Percentiles rank a stretch among this genome's conserved stretches.
These are phyloP conservation scores for Crotalus tigris DNA, from an alignment of 2,113 vertebrate genomes.

Conservation along the genomic window DNA sequence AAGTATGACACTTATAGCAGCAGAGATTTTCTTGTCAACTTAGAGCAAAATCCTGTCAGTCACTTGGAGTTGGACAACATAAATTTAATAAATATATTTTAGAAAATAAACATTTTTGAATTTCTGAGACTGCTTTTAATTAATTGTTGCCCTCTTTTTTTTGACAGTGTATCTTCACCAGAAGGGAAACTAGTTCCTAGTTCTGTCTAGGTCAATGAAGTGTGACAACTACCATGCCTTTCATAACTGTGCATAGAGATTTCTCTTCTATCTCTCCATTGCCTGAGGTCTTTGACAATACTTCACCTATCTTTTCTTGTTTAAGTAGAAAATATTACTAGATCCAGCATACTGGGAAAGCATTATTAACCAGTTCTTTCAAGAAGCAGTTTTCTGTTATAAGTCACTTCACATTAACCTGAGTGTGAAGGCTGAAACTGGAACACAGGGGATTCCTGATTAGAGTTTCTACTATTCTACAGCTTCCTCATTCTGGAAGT, in stretches of 20 bases:
- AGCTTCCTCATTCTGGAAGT: not conserved
- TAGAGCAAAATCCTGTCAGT: not conserved
- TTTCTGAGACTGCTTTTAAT: not conserved
- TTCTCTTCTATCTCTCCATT: not conserved
- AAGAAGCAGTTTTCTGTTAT: not conserved
- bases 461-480: not conserved
- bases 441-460: not conserved
- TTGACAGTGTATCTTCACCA: not conserved
- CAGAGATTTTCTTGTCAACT: not conserved
- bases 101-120: not conserved
- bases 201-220: not conserved
- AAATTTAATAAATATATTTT: not conserved
- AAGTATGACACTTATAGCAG: not conserved
- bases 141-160: not conserved
- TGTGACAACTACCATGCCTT: not conserved
- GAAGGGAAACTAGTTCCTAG: not conserved
- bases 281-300: not conserved
- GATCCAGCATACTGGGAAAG: not conserved
- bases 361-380: not conserved
- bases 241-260: not conserved
- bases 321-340: not conserved
- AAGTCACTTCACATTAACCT: not conserved
- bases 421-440: not conserved
- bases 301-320: not conserved
- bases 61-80: not conserved